phyloP scores from a whole-genome alignment of 2,113 vertebrate genomes.

The Pycnonotus jocosus region DNA sequence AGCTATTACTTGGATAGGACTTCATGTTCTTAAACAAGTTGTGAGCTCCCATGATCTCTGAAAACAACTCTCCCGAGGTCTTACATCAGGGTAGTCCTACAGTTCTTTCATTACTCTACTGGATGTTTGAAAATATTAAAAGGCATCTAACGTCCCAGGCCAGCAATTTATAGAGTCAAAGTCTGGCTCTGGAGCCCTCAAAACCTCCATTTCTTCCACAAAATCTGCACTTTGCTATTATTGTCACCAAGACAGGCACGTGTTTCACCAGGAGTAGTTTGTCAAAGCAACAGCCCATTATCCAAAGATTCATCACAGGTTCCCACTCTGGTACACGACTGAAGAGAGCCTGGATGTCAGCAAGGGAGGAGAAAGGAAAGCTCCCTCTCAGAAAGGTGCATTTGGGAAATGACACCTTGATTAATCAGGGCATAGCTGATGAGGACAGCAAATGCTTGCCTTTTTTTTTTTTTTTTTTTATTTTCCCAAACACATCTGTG shows the following conservation, averaged over 20 bases:
- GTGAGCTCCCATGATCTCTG: conserved; percentile 39
- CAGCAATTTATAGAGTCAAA: conserved; percentile 48
- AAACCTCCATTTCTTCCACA: conserved; percentile 48
- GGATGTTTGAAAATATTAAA: conserved; percentile 66
- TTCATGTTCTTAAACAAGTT: conserved; percentile 60
- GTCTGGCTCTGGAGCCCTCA: neutral
- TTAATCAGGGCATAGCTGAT: neutral
- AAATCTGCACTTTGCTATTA: neutral
- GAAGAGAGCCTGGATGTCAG: neutral
- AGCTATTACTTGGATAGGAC: conserved; percentile 50
- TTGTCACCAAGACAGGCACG: neutral
- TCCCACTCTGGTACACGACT: neutral
- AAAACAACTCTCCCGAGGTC: conserved; percentile 49
- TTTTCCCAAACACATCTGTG: neutral
- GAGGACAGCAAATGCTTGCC: neutral
- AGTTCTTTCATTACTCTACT: conserved; percentile 58
- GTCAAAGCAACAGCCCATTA: conserved; percentile 40
- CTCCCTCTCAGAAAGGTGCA: neutral
- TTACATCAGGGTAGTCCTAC: conserved; percentile 43
- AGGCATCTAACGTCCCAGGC: conserved; percentile 58
- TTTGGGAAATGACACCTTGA: neutral
- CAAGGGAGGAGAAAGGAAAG: neutral
- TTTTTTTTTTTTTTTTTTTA: neutral
- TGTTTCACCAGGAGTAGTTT: conserved; percentile 32
- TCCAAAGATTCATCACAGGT: conserved; percentile 32